Conservation (phyloP, 2,797 vertebrate species). For the Neomorphus geoffroyi region DNA sequence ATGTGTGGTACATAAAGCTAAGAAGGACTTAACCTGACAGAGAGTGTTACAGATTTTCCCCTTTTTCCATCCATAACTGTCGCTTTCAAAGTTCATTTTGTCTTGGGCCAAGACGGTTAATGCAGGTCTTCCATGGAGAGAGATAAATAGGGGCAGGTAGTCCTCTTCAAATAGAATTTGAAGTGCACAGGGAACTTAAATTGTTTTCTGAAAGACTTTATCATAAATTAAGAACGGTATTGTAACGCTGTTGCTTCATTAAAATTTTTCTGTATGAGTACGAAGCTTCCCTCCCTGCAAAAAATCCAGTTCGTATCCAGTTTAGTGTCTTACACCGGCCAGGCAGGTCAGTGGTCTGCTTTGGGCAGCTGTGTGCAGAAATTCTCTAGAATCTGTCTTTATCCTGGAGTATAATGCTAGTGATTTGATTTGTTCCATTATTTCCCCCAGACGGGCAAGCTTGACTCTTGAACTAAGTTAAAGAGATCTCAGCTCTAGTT, state of each 20-base stretch:
- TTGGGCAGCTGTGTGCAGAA: background rate
- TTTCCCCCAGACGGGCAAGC: background rate
- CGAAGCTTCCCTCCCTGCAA: background rate
- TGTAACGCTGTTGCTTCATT: background rate
- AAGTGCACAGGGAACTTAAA: background rate
- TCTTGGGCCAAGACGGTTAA: background rate
- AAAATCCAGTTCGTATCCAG: background rate
- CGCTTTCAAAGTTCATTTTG: background rate
- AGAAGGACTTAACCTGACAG: background rate
- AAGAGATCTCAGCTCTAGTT: background rate
- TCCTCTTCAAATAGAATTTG: slow-evolving; percentile 30
- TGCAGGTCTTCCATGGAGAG: background rate
- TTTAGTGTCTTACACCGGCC: background rate
- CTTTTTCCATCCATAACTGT: background rate
- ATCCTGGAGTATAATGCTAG: background rate
- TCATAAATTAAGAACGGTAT: background rate
- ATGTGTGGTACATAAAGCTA: slow-evolving; percentile 11
- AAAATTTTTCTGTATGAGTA: background rate
- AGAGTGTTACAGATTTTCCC: background rate
- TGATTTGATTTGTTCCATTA: background rate
- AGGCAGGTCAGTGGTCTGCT: background rate
- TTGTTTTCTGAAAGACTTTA: background rate
- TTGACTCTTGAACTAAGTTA: background rate
- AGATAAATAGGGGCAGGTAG: background rate
- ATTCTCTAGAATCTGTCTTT: background rate